Conservation (phyloP, 2,797 vertebrate species). For the Liasis olivaceus region DNA sequence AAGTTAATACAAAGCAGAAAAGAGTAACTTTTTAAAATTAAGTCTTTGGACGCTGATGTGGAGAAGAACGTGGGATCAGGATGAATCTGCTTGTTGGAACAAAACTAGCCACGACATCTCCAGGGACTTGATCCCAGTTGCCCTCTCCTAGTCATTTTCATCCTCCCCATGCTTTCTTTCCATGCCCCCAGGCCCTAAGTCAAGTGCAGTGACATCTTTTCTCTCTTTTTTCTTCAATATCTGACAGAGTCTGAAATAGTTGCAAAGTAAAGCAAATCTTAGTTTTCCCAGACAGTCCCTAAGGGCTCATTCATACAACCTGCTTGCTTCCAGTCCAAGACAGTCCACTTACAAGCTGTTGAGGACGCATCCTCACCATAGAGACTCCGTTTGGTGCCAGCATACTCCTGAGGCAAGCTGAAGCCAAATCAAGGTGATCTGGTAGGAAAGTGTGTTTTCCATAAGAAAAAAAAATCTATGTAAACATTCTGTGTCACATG, state of each 20-base stretch:
- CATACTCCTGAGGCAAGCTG: neutral
- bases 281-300: neutral
- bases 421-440: neutral
- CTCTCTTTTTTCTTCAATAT: neutral
- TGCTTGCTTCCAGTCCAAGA: neutral
- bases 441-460: neutral
- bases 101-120: neutral
- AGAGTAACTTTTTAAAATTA: neutral
- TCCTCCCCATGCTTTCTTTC: neutral
- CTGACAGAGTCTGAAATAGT: neutral
- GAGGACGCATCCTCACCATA: neutral
- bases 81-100: neutral
- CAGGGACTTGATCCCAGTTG: neutral
- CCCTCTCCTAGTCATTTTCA: neutral
- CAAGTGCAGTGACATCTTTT: neutral
- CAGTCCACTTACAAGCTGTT: neutral
- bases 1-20: conserved; percentile 56
- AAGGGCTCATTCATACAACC: neutral
- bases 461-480: neutral
- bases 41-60: neutral
- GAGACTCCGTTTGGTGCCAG: neutral
- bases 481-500: neutral
- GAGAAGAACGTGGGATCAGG: neutral
- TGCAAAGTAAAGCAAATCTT: neutral
- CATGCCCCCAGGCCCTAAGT: neutral